phyloP scores from a whole-genome alignment of 2,113 vertebrate species.

The Archilochus colubris region DNA sequence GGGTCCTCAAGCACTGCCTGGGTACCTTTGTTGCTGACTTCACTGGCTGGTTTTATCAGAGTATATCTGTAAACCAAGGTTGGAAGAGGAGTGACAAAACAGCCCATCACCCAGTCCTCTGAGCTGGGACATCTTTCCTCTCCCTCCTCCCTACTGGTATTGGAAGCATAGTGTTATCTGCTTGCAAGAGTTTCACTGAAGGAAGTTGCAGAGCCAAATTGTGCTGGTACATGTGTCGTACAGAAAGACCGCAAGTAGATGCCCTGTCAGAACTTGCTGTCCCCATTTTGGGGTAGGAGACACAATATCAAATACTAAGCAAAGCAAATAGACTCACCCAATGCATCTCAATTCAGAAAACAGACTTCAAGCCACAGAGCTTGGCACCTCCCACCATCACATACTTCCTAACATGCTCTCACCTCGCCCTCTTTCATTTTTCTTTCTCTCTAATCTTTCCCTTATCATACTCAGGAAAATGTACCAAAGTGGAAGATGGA shows the following conservation, averaged over 20 bases:
- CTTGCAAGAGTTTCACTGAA: background rate
- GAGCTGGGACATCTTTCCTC: background rate
- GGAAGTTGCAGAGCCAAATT: background rate
- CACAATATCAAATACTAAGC: background rate
- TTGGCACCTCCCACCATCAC: background rate
- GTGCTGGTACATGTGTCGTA: background rate
- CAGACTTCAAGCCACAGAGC: background rate
- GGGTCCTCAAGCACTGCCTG: background rate
- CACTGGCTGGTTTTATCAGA: background rate
- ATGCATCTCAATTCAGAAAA: background rate
- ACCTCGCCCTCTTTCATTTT: background rate
- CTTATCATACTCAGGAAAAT: background rate
- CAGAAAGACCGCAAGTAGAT: background rate
- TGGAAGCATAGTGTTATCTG: background rate
- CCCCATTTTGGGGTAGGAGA: background rate
- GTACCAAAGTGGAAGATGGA: background rate
- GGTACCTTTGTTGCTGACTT: background rate
- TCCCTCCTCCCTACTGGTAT: background rate
- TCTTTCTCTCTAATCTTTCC: background rate
- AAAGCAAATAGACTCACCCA: background rate
- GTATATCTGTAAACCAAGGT: background rate
- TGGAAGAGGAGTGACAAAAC: background rate
- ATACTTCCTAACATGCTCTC: background rate
- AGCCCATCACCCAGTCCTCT: background rate
- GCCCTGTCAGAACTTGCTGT: background rate